Evolutionary conservation across 2,797 vertebrate species (phyloP).

Genomic region (Borostomias antarcticus): DNA sequence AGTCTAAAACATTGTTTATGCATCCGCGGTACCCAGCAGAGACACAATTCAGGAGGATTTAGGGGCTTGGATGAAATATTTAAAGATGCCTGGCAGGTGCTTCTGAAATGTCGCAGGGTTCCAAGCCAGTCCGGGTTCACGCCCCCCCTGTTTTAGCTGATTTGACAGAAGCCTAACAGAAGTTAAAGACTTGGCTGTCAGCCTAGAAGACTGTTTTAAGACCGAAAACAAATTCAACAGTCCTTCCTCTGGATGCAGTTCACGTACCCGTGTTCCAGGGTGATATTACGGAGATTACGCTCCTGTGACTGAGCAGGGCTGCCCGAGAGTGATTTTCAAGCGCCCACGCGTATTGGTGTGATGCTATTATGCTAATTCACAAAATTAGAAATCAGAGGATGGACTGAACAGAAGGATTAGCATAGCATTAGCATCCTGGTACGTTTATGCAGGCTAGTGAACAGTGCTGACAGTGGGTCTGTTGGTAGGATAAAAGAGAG

Average conservation of each 20-base stretch:
- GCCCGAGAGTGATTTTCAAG: neutral
- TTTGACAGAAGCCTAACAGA: neutral
- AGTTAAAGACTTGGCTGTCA: constrained; percentile 8
- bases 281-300: neutral
- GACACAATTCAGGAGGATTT: constrained; percentile 68
- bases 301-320: neutral
- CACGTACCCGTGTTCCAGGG: neutral
- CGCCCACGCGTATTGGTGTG: neutral
- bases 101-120: constrained; percentile 64
- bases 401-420: too few species aligned
- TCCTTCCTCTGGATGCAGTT: neutral
- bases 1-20: constrained; percentile 76
- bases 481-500: constrained; percentile 5
- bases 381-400: neutral
- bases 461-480: neutral
- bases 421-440: neutral
- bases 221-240: neutral
- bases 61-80: constrained; percentile 35
- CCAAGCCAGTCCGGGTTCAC: constrained; percentile 18
- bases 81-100: constrained; percentile 50
- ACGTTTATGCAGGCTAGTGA: neutral
- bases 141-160: constrained; percentile 1
- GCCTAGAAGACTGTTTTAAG: neutral
- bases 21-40: constrained; percentile 59
- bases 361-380: neutral